Percentiles rank a stretch among this genome's conserved stretches.
These are phyloP conservation scores for Gadopsis bispinosus DNA, from an alignment of 2,797 vertebrate genomes.

Conservation along the genomic window DNA sequence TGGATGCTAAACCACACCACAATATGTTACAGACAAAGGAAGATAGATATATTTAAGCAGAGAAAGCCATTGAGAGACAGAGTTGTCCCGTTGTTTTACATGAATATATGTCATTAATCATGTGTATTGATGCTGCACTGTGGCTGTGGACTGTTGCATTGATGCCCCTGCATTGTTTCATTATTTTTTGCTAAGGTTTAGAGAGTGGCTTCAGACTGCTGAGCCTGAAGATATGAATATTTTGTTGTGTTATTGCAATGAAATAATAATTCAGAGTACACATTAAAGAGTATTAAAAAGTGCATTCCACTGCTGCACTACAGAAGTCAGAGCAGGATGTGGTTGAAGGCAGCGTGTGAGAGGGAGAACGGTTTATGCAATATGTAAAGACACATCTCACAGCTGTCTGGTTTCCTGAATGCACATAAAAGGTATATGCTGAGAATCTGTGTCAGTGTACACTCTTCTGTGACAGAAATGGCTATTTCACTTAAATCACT, in stretches of 20 bases:
- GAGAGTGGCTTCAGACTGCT: constrained; percentile 11
- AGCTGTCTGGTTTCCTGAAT: constrained; percentile 58
- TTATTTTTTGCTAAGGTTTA: neutral
- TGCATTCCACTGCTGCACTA: constrained; percentile 33
- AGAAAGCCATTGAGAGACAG: constrained; percentile 8
- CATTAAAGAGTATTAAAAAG: constrained; percentile 10
- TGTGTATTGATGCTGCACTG: constrained; percentile 7
- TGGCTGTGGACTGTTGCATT: neutral
- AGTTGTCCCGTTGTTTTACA: constrained; percentile 23
- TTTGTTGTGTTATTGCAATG: constrained; percentile 30
- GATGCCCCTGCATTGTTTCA: neutral
- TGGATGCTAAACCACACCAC: constrained; percentile 23
- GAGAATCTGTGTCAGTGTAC: constrained; percentile 7
- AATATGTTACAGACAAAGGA: constrained; percentile 21
- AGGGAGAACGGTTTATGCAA: constrained; percentile 20
- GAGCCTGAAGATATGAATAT: constrained; percentile 16
- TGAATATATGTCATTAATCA: constrained; percentile 5
- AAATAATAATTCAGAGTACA: constrained; percentile 29
- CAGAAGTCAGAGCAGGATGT: constrained; percentile 69
- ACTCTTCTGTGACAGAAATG: neutral
- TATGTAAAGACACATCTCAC: constrained; percentile 15
- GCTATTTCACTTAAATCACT: neutral
- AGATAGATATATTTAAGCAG: neutral
- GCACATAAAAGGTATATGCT: neutral
- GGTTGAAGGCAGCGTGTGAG: constrained; percentile 26